Evolutionary conservation across 1,140 invertebrate genomes (phyloP).

Genomic region (Lordiphosa clarofinis): DNA sequence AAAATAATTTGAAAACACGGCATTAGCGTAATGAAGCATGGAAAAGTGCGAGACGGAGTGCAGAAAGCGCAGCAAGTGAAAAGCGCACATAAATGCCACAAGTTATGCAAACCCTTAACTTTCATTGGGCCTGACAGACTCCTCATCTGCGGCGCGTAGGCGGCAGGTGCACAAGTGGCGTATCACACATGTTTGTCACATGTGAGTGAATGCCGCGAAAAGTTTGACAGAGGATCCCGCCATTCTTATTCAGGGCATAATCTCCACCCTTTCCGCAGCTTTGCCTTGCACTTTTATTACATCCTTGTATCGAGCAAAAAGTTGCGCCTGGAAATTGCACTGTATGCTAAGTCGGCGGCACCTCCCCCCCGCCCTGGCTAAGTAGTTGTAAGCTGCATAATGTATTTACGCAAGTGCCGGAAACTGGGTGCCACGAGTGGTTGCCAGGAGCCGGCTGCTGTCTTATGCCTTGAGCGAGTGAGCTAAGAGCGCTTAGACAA

Average conservation of each 20-base stretch:
- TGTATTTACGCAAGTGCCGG: constrained; percentile 75
- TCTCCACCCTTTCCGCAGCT: constrained; percentile 68
- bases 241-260: constrained; percentile 73
- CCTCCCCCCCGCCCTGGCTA: constrained; percentile 35
- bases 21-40: constrained; percentile 77
- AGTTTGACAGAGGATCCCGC: constrained; percentile 29
- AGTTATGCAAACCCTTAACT: constrained; percentile 76
- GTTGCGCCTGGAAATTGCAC: constrained; percentile 67
- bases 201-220: constrained; percentile 36
- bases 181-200: constrained; percentile 72
- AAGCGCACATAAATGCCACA: constrained; percentile 76
- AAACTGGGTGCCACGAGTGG: constrained; percentile 64
- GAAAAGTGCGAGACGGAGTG: constrained; percentile 36
- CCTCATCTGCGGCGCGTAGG: background rate
- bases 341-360: constrained; percentile 45
- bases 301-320: constrained; percentile 65
- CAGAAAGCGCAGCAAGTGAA: constrained; percentile 54
- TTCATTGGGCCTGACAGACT: constrained; percentile 51
- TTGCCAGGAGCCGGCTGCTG: constrained; percentile 40
- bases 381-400: constrained; percentile 77
- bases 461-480: constrained; percentile 13
- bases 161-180: constrained; percentile 47
- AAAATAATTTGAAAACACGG: constrained; percentile 76
- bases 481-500: constrained; percentile 67
- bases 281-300: constrained; percentile 66